Percentiles rank a stretch among this genome's conserved stretches.
Conservation (phyloP, 2,113 vertebrate genomes). For the Neodontobutis hainanensis region DNA sequence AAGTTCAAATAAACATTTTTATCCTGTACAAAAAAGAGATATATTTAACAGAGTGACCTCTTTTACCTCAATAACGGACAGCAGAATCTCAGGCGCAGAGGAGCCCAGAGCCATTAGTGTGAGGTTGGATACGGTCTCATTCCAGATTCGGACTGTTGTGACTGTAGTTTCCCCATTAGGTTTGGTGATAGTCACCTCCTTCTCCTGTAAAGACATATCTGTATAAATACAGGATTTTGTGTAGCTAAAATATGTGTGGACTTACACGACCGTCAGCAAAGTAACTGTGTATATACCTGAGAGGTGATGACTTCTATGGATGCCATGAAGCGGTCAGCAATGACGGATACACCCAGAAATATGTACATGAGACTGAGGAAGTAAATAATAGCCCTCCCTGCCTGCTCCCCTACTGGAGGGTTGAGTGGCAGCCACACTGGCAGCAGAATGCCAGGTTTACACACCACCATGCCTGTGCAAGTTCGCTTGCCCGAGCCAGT, state of each 20-base stretch:
- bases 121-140: conserved; percentile 96
- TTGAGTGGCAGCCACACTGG: conserved; percentile 89
- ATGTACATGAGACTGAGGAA: conserved; percentile 92
- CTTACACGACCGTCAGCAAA: neutral
- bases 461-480: conserved; percentile 77
- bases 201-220: conserved; percentile 75
- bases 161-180: conserved; percentile 89
- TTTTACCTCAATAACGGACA: conserved; percentile 91
- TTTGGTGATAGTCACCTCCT: conserved; percentile 91
- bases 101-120: conserved; percentile 95
- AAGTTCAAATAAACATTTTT: neutral
- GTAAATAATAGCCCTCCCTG: conserved; percentile 87
- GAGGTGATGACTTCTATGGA: conserved; percentile 98
- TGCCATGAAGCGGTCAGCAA: conserved; percentile 97
- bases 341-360: conserved; percentile 94
- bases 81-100: conserved; percentile 92
- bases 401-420: conserved; percentile 84
- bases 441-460: conserved; percentile 85
- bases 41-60: neutral
- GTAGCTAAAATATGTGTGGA: neutral
- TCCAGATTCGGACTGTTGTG: conserved; percentile 91
- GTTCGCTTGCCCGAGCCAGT: conserved; percentile 33
- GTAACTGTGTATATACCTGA: conserved; percentile 77
- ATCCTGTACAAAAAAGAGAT: neutral
- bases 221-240: neutral